phyloP scores from a whole-genome alignment of 2,113 vertebrate genomes.

The Tenebrosternarchus preto region DNA sequence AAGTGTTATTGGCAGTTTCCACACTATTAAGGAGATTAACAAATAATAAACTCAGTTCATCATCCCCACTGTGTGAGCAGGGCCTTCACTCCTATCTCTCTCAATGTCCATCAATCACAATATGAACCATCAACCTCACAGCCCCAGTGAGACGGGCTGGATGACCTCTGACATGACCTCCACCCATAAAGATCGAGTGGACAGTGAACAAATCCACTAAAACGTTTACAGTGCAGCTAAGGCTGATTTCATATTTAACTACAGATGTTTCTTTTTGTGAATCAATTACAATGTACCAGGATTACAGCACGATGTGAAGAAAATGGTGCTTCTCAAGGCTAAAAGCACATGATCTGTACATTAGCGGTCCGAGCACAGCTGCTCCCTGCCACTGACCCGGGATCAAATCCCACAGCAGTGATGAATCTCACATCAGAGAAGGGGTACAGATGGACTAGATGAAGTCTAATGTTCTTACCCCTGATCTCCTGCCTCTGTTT shows the following conservation, averaged over 20 bases:
- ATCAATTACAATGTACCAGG: neutral
- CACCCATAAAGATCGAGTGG: neutral
- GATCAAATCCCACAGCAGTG: neutral
- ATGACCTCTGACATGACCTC: neutral
- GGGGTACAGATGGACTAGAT: slow-evolving; percentile 9
- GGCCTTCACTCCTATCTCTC: neutral
- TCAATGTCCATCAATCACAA: no score
- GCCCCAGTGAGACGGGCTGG: neutral
- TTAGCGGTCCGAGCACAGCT: slow-evolving; percentile 20
- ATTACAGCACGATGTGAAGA: neutral
- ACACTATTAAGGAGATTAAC: neutral
- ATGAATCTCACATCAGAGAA: neutral
- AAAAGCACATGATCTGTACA: slow-evolving; percentile 1
- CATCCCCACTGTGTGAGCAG: neutral
- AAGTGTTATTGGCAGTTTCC: no score
- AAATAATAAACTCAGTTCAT: slow-evolving; percentile 16
- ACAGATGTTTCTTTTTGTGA: neutral
- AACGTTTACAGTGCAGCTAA: no score
- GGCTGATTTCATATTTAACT: neutral
- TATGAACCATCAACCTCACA: neutral
- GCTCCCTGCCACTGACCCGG: slow-evolving; percentile 18
- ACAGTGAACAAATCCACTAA: no score
- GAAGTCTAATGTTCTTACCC: neutral
- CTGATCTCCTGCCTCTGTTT: neutral
- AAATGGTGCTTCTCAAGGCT: slow-evolving; percentile 3